Evolutionary conservation across 2,888 invertebrate genomes (phyloP).

Genomic region (Micropterix aruncella): DNA sequence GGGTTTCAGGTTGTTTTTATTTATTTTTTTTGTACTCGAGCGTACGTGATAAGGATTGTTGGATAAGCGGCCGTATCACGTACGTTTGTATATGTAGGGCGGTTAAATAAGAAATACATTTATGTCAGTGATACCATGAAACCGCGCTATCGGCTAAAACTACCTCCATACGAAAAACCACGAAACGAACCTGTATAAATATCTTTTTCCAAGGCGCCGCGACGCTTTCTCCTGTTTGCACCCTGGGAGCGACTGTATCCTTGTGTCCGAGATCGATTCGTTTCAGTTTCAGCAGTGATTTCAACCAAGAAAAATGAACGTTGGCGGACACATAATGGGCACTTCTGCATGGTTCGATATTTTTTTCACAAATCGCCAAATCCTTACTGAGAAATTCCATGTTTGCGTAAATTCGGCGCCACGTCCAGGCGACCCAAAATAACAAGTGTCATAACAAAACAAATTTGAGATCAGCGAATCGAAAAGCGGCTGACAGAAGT

Average conservation of each 20-base stretch:
- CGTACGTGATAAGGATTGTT: too few species aligned
- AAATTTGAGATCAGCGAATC: too few species aligned
- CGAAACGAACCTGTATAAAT: constrained; percentile 32
- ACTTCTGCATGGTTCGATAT: not conserved
- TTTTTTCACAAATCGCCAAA: not conserved
- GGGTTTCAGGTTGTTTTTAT: too few species aligned
- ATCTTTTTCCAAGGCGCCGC: constrained; percentile 42
- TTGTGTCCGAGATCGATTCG: constrained; percentile 28
- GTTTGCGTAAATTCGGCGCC: not conserved
- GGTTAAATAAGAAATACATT: not conserved
- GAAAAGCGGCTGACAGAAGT: too few species aligned
- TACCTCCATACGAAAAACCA: too few species aligned
- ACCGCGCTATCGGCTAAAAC: too few species aligned
- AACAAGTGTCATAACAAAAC: too few species aligned
- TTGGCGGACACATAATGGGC: constrained; percentile 22
- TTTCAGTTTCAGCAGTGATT: constrained; percentile 39
- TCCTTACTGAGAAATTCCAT: not conserved
- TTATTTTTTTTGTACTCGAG: too few species aligned
- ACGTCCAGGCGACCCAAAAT: too few species aligned
- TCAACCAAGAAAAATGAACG: constrained; percentile 53
- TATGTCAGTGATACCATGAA: not conserved
- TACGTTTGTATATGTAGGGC: too few species aligned
- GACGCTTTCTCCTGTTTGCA: constrained; percentile 38
- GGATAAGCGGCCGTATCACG: not conserved
- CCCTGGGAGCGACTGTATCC: constrained; percentile 25